Base-by-base conservation (phyloP, 2,797 vertebrate species). In the Girardinus metallicus region DNA sequence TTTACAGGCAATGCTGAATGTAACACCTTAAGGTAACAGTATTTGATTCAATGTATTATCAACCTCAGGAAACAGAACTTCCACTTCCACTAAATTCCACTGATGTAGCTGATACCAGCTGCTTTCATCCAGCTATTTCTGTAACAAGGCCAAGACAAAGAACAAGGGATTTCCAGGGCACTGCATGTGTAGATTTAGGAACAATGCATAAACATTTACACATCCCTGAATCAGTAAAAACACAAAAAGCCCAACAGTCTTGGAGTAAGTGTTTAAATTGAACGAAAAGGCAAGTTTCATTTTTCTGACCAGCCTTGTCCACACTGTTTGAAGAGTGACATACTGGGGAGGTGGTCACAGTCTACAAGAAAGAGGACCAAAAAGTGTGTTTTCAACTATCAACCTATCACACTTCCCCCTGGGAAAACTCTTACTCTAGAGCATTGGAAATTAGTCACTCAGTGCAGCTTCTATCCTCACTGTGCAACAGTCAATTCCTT, bases 101-200 rank as follows among this genome's bases (percentile, higher is more conserved):
- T 77, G 49, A 85, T 44, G 36, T 41, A 85, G 60, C 80, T 39
- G 82, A 83, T 80, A 83, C 80, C 73, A 79, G 74, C 76, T 75
- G 76, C 57, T 84, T 79, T 74, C 74, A 41, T 75, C 75, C 23
- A 60, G 77, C 73, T 55, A 47, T 81, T 88, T 86, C 53, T 15
- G 55, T 66, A 62, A 66, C 49, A 72, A 79, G 82, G 62, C 66
- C 71, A 34, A 49, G 51, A 53, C 16, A 57, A 73, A 77, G 83
- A n/a, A 89, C 34, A 29, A 71, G 47, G 51, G 29, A 84, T 82
- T 85, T 86, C 57, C 81, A 80, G 76, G 78, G 78, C 68, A 75
- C 70, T 74, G 41, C 82, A 55, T 70, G 62, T 74, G 77, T 4
- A 73, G 39, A 47, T 72, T 77, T 80, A 76, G 71, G 68, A 7